Evolutionary conservation across 2,888 invertebrate species (phyloP), one percentile per base, ranked within the genome.

Genomic region (Eurytoma californica): DNA sequence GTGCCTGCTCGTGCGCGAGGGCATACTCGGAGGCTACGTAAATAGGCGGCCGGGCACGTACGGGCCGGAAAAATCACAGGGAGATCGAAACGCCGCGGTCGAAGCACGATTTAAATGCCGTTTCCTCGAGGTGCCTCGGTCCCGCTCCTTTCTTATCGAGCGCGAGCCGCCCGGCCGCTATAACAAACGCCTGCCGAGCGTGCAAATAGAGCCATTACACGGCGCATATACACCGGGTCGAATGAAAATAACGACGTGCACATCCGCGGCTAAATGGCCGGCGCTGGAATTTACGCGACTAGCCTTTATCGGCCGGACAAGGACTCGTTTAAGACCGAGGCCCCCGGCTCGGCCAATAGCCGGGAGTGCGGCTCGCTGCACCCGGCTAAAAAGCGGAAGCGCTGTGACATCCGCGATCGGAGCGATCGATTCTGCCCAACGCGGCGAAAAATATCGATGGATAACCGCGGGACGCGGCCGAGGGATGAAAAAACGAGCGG

Each of bases 191-290:
- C 3, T 16, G 18, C 47, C 47, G 61, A 53, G 18, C 68, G 68
- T 57, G 63, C 68, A 78, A 78, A 78, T 78, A 78, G 73, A 72
- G 73, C 63, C 72, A 68, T 73, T 68, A 72, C 60, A 68, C 68
- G 63, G 55, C 72, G 57, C 63, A 63, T 12, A 53, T 30, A 51
- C 20, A 30, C 16, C 24, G 60, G 39, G 39, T 0, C 53, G 30
- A 77, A 68, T 73, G 63, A 61, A 72, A 73, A 73, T 78, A 73
- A 68, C 78, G 63, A 72, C 49, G 49, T 20, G 60, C 13, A 49
- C 30, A 73, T 57, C 58, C 66, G 70, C 49, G 66, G 60, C 63
- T 63, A 47, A 78, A 73, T 68, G 28, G 47, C 3, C 73, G 49
- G 68, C 30, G 51, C 39, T 39, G 61, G 63, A 78, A 73, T 73